A percentile compares a stretch with the other conserved stretches of the same genome.
phyloP scores from a whole-genome alignment of 2,888 invertebrate species.

The Brenthis daphne region DNA sequence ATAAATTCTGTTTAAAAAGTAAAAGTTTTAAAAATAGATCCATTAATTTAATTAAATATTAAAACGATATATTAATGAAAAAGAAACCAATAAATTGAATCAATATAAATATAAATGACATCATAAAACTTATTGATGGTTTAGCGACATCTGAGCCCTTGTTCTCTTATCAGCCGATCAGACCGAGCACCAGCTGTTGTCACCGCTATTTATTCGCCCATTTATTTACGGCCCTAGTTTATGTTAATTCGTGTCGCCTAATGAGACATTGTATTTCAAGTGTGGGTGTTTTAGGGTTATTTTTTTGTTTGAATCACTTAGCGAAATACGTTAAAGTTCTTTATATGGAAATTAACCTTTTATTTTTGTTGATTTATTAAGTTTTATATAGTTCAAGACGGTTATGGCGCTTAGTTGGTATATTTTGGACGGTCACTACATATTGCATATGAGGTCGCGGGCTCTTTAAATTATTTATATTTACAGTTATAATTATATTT shows the following conservation, averaged over 20 bases:
- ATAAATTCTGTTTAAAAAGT: no score
- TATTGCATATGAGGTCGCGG: no score
- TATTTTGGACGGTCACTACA: background rate
- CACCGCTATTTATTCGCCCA: conserved; percentile 38
- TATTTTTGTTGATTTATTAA: conserved; percentile 10
- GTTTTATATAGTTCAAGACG: background rate
- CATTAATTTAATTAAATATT: background rate
- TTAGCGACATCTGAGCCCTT: conserved; percentile 26
- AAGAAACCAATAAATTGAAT: conserved; percentile 13
- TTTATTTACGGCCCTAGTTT: conserved; percentile 46
- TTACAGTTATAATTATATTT: no score
- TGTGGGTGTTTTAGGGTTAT: conserved; percentile 34
- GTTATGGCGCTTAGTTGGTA: background rate
- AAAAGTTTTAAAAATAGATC: background rate
- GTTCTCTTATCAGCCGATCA: conserved; percentile 34
- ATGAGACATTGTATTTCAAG: conserved; percentile 50
- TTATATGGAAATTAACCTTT: conserved; percentile 7
- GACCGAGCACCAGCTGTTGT: conserved; percentile 43
- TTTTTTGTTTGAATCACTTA: conserved; percentile 21
- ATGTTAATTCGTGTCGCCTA: conserved; percentile 57
- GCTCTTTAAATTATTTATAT: no score
- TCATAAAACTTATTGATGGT: conserved; percentile 21
- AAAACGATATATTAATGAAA: conserved; percentile 3
- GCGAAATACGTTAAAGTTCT: conserved; percentile 20
- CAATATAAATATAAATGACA: conserved; percentile 24